Evolutionary conservation across 2,797 vertebrate species (phyloP).

Genomic region (Rhinophrynus dorsalis): DNA sequence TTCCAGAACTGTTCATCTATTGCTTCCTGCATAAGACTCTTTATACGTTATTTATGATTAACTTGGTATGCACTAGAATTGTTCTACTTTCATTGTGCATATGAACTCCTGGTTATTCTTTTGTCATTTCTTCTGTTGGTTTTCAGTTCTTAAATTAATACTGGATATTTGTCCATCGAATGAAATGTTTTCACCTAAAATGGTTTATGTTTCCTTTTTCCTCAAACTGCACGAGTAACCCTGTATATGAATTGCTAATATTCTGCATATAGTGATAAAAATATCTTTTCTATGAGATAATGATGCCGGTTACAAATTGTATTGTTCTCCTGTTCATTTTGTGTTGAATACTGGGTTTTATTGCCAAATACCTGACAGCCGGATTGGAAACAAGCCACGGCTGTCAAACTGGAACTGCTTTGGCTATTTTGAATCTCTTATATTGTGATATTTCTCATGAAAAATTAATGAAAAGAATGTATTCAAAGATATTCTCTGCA

Average conservation of each 20-base stretch:
- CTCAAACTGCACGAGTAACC: background rate
- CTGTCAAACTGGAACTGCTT: conserved; percentile 70
- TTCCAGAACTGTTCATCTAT: too few relatives aligned
- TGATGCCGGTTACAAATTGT: conserved; percentile 62
- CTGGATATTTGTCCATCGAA: too few relatives aligned
- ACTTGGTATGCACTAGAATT: too few relatives aligned
- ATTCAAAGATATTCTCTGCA: conserved; percentile 70
- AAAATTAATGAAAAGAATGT: conserved; percentile 78
- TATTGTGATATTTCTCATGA: conserved; percentile 80
- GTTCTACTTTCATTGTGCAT: too few relatives aligned
- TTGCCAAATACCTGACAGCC: conserved; percentile 84
- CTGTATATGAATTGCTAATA: background rate
- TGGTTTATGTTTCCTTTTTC: background rate
- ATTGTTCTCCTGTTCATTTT: conserved; percentile 63
- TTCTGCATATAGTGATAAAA: background rate
- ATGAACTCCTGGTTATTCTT: too few relatives aligned
- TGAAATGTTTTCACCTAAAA: too few relatives aligned
- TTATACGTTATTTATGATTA: too few relatives aligned
- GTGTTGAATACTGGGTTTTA: conserved; percentile 63
- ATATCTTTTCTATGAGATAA: conserved; percentile 56
- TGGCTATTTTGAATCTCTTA: conserved; percentile 73
- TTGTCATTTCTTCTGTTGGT: too few relatives aligned
- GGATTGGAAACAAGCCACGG: conserved; percentile 78
- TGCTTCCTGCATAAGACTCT: too few relatives aligned
- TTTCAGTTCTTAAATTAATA: too few relatives aligned